Evolutionary conservation across 2,888 invertebrate genomes (phyloP).

Genomic region (Eupithecia insigniata): DNA sequence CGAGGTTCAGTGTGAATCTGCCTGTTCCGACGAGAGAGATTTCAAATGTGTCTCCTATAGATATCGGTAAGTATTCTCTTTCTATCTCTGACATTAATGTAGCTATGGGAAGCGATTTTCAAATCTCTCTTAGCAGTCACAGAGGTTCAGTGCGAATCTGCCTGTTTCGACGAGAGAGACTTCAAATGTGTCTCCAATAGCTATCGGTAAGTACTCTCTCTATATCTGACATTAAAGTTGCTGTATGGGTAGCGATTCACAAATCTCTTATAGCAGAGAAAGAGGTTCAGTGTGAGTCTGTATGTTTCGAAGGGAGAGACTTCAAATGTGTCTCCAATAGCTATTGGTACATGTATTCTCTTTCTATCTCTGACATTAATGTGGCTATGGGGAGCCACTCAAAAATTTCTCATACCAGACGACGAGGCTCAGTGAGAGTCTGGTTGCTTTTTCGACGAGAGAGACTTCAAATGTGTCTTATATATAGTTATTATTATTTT

Average conservation of each 20-base stretch:
- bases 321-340: constrained; percentile 91
- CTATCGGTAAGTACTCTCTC: constrained; percentile 83
- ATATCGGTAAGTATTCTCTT: constrained; percentile 82
- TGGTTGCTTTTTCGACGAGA: constrained; percentile 88
- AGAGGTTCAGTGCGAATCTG: constrained; percentile 90
- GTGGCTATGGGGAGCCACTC: constrained; percentile 79
- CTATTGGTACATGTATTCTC: constrained; percentile 82
- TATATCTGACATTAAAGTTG: too few relatives aligned
- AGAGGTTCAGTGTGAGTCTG: constrained; percentile 90
- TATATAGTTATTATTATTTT: too few relatives aligned
- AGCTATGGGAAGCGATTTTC: constrained; percentile 81
- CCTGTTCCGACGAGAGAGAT: constrained; percentile 88
- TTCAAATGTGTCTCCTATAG: constrained; percentile 91
- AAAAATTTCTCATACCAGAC: constrained; percentile 86
- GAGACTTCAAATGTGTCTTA: constrained; percentile 89
- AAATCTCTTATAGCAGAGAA: constrained; percentile 86
- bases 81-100: too few relatives aligned
- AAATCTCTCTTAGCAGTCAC: constrained; percentile 86
- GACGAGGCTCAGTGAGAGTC: constrained; percentile 91
- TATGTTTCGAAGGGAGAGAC: constrained; percentile 88
- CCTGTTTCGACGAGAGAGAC: constrained; percentile 88
- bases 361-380: too few relatives aligned
- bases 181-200: constrained; percentile 91
- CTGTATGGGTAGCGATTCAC: constrained; percentile 77
- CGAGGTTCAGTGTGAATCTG: constrained; percentile 90